phyloP scores from a whole-genome alignment of 2,888 invertebrate species.

The Diogma glabrata region DNA sequence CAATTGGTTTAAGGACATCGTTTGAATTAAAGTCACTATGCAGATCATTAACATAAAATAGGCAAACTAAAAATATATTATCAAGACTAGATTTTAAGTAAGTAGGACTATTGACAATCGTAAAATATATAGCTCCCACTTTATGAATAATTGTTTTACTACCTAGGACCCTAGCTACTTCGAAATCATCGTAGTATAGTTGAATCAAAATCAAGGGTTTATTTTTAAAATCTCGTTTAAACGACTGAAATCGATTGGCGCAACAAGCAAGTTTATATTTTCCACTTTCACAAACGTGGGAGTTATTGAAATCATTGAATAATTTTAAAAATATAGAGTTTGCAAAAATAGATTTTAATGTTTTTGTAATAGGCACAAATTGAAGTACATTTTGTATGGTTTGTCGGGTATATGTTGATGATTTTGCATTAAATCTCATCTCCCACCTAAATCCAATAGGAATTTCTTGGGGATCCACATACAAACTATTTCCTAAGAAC shows the following conservation, averaged over 20 bases:
- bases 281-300: not conserved
- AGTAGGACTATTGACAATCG: not conserved
- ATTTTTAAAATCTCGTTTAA: not conserved
- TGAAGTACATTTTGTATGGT: not conserved
- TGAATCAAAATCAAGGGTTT: not conserved
- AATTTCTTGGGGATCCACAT: not conserved
- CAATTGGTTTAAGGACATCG: not conserved
- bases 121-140: not conserved
- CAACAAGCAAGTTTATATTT: not conserved
- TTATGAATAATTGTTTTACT: not conserved
- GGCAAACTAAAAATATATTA: not conserved
- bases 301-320: not conserved
- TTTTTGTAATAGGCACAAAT: not conserved
- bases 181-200: not conserved
- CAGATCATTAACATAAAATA: not conserved
- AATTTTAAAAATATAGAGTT: not conserved
- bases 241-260: not conserved
- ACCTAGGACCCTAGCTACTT: not conserved
- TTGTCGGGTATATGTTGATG: not conserved
- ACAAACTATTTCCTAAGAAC: not conserved
- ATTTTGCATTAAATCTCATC: not conserved
- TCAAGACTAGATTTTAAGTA: not conserved
- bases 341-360: not conserved
- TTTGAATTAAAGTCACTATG: not conserved
- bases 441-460: not conserved